Base-by-base conservation (phyloP, 2,113 vertebrate genomes). In the Rhinolophus sinicus region DNA sequence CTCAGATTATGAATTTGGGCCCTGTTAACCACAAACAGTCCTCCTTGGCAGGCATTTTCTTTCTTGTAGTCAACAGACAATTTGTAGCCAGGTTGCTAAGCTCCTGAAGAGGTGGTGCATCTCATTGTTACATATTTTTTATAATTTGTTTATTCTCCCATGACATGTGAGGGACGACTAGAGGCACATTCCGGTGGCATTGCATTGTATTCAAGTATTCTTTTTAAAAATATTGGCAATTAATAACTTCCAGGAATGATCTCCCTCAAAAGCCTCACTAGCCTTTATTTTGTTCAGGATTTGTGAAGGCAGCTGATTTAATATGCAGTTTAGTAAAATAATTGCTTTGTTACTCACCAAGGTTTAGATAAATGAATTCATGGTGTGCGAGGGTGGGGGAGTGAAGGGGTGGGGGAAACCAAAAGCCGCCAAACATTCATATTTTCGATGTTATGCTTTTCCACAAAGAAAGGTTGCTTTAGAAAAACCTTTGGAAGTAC, bases 191-290 rank as follows among this genome's bases (percentile, higher is more conserved):
- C 14, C 88, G 86, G 8, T 85, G 77, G 93, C 94, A 69, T 96
- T 96, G 82, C 54, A 72, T 67, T 93, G 67, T 97, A 65, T 47
- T 89, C 69, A 94, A 92, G 65, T 89, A 62, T 92, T 97, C 87
- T 44, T 96, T 67, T 14, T 14, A 69, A 86, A 95, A 81, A 54
- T 18, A 54, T 62, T 88, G 84, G 7, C 38, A 28, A 35, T 90
- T 96, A 97, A 96, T 76, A 97, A 96, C 87, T 97, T 88, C 73
- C 92, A 97, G 84, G n/a, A 92, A 94, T 15, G 80, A 96, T 77
- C 80, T 10, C 40, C 56, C 94, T 94, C 75, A 96, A 96, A 67
- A 85, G 3, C 19, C 28, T 73, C 89, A 96, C 95, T 35, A 92
- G 86, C 81, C 14, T 94, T 96, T 97, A 76, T 98, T 97, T 91